These are phyloP conservation scores for Halisarca cf. caerulea DNA, from an alignment of 37 sponge, comb jelly and placozoan species.

Conservation along the genomic window DNA sequence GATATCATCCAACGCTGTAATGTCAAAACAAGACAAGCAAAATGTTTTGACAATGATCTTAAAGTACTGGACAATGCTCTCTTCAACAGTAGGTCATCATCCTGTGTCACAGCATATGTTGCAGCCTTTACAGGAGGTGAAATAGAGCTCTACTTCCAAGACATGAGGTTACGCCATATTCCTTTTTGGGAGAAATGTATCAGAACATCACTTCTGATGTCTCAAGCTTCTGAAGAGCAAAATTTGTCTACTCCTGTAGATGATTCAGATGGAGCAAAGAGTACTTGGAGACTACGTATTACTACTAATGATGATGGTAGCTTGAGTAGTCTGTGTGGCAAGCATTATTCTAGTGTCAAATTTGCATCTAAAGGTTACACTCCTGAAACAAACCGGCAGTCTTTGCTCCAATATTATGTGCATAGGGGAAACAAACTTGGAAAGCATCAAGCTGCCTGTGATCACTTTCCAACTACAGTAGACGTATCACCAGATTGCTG, in stretches of 20 bases:
- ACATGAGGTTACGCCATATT: not conserved
- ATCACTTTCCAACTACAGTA: not conserved
- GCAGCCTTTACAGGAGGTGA: not conserved
- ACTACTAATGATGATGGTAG: no score
- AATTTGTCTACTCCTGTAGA: not conserved
- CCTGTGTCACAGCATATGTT: not conserved
- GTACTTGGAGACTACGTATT: slow-evolving; percentile 5
- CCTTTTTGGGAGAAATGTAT: not conserved
- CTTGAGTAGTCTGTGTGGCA: no score
- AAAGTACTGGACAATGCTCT: slow-evolving; percentile 8
- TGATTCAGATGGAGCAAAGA: not conserved
- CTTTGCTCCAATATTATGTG: not conserved
- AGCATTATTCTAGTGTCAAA: no score
- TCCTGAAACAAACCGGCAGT: no score
- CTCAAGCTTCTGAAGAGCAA: not conserved
- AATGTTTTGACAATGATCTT: not conserved
- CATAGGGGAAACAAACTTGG: not conserved
- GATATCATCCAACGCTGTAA: not conserved
- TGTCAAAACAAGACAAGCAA: not conserved
- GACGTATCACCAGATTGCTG: not conserved
- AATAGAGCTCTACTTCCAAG: not conserved
- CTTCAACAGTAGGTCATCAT: not conserved
- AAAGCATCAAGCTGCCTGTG: not conserved
- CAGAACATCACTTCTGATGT: not conserved
- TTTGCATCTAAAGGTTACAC: no score